phyloP scores from a whole-genome alignment of 2,888 invertebrate species.

The Furcula furcula region DNA sequence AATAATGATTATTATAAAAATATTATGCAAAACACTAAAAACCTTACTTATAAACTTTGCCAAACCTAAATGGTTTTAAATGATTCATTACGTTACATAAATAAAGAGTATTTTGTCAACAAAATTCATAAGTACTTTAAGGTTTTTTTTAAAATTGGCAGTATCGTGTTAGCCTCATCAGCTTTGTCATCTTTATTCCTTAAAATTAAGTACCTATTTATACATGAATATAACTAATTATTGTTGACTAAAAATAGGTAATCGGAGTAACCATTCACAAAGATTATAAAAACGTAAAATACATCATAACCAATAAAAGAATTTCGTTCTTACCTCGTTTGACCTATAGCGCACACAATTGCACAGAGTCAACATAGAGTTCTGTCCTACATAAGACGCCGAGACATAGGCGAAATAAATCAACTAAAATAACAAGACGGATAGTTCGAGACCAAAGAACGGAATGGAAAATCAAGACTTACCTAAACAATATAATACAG shows the following conservation, averaged over 20 bases:
- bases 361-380: no score
- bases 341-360: conserved; percentile 1
- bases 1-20: neutral
- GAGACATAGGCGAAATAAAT: conserved; percentile 34
- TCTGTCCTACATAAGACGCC: conserved; percentile 5
- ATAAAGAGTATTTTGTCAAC: conserved; percentile 32
- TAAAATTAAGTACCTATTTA: conserved; percentile 54
- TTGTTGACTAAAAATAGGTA: conserved; percentile 75
- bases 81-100: conserved; percentile 15
- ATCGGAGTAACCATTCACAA: conserved; percentile 69
- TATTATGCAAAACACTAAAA: conserved; percentile 10
- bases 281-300: conserved; percentile 28
- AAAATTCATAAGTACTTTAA: conserved; percentile 25
- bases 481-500: conserved; percentile 69
- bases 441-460: conserved; percentile 23
- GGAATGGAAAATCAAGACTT: conserved; percentile 35
- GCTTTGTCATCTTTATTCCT: conserved; percentile 66
- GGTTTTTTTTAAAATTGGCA: conserved; percentile 26
- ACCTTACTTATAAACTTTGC: conserved; percentile 22
- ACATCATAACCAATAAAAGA: conserved; percentile 27
- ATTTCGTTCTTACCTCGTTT: conserved; percentile 33
- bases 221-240: conserved; percentile 49
- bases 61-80: conserved; percentile 16
- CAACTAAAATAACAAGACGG: conserved; percentile 28
- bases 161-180: conserved; percentile 61